These are phyloP conservation scores for Triplophysa siluroides DNA, from an alignment of 2,113 vertebrate species.

Conservation along the genomic window DNA sequence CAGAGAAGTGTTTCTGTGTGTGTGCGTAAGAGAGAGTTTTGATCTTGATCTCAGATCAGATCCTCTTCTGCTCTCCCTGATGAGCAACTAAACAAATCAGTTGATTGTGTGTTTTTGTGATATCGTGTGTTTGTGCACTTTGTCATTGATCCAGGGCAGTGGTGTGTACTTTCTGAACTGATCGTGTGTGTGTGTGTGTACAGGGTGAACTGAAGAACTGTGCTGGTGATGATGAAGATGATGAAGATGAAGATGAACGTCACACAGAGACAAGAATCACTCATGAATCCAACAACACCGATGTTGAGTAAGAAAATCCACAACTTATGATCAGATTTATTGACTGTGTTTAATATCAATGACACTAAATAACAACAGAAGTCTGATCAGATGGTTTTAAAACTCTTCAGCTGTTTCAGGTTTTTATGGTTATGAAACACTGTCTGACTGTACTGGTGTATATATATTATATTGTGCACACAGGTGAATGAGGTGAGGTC, in stretches of 20 bases:
- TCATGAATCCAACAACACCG: slow-evolving; percentile 68
- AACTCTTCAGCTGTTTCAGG: too few relatives aligned
- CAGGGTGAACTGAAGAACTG: slow-evolving; percentile 82
- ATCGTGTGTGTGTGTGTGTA: neutral
- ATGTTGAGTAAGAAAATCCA: slow-evolving; percentile 72
- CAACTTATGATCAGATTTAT: neutral
- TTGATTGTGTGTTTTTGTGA: too few relatives aligned
- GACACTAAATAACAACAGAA: too few relatives aligned
- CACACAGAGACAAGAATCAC: slow-evolving; percentile 74
- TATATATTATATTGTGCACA: too few relatives aligned
- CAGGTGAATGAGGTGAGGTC: too few relatives aligned
- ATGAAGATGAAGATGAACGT: slow-evolving; percentile 77
- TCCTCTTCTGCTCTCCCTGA: neutral
- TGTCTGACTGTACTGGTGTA: too few relatives aligned
- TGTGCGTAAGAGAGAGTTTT: neutral
- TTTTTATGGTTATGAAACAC: too few relatives aligned
- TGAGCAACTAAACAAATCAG: neutral
- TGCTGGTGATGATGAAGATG: slow-evolving; percentile 28
- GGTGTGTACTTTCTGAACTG: too few relatives aligned
- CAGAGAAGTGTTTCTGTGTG: neutral
- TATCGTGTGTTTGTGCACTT: neutral
- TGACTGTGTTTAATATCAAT: too few relatives aligned
- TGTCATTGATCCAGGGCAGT: neutral
- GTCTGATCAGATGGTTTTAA: too few relatives aligned
- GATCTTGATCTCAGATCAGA: neutral